These are phyloP conservation scores for Pseudomyrmex dendroicus DNA, from an alignment of 1,140 invertebrate species.

Conservation along the genomic window DNA sequence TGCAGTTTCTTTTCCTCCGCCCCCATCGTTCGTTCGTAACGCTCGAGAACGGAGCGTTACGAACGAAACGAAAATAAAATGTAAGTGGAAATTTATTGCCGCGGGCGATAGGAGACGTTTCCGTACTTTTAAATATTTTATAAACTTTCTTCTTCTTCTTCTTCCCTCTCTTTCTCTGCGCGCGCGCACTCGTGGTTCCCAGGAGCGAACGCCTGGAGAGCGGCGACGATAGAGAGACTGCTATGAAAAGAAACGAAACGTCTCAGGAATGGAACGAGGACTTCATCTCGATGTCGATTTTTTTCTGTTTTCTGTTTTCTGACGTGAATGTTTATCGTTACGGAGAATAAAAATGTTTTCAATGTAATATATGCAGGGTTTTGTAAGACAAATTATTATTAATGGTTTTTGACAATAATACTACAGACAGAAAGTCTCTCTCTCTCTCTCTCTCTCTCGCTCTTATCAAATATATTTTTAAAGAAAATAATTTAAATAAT, in stretches of 20 bases:
- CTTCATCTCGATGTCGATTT: slow-evolving; percentile 82
- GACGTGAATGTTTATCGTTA: slow-evolving; percentile 4
- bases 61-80: slow-evolving; percentile 85
- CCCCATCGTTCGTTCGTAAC: slow-evolving; percentile 64
- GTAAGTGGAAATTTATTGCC: slow-evolving; percentile 86
- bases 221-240: slow-evolving; percentile 71
- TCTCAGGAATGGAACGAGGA: slow-evolving; percentile 76
- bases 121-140: slow-evolving; percentile 86
- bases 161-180: slow-evolving; percentile 65
- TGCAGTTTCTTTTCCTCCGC: slow-evolving; percentile 52
- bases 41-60: slow-evolving; percentile 76
- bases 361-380: slow-evolving; percentile 3
- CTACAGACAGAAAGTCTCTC: too few species aligned
- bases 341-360: slow-evolving; percentile 28
- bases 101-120: slow-evolving; percentile 85
- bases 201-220: slow-evolving; percentile 62
- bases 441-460: too few species aligned
- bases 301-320: slow-evolving; percentile 67
- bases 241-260: slow-evolving; percentile 64
- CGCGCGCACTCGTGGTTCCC: slow-evolving; percentile 31
- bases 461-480: not conserved
- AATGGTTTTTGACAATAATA: too few species aligned
- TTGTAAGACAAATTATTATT: not conserved
- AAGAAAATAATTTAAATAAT: not conserved
- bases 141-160: slow-evolving; percentile 83